phyloP scores from a whole-genome alignment of 2,797 vertebrate genomes.

The Crocidura indochinensis region DNA sequence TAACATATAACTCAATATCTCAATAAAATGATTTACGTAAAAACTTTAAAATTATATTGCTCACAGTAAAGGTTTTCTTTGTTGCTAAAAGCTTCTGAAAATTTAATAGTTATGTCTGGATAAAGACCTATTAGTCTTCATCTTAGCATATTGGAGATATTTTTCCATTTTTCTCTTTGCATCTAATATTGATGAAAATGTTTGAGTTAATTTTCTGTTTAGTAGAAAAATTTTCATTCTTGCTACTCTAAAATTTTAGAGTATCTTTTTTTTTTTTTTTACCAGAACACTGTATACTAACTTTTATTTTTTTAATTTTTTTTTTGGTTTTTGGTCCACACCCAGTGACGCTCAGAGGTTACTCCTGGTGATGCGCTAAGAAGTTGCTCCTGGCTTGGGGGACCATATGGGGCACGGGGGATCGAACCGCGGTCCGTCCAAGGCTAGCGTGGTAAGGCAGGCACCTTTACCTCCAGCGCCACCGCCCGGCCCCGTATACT shows the following conservation, averaged over 20 bases:
- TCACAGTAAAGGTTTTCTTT: not conserved
- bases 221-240: not conserved
- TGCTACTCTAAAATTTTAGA: slow-evolving; percentile 2
- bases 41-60: not conserved
- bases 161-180: not conserved
- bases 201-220: slow-evolving; percentile 36
- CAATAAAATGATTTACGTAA: too few relatives aligned
- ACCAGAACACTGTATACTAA: not conserved
- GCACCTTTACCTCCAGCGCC: too few relatives aligned
- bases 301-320: too few relatives aligned
- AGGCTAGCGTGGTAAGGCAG: too few relatives aligned
- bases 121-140: not conserved
- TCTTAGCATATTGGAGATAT: slow-evolving; percentile 7
- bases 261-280: not conserved
- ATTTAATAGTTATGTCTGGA: not conserved
- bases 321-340: too few relatives aligned
- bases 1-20: too few relatives aligned
- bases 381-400: too few relatives aligned
- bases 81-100: not conserved
- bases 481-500: not conserved
- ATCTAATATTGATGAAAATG: slow-evolving; percentile 32
- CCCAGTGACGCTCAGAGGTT: too few relatives aligned
- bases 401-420: too few relatives aligned
- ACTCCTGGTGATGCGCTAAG: too few relatives aligned
- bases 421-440: too few relatives aligned